Evolutionary conservation across 2,888 invertebrate genomes (phyloP), one percentile per base, ranked within the genome.

Genomic region (Scrobipalpa atriplicella): DNA sequence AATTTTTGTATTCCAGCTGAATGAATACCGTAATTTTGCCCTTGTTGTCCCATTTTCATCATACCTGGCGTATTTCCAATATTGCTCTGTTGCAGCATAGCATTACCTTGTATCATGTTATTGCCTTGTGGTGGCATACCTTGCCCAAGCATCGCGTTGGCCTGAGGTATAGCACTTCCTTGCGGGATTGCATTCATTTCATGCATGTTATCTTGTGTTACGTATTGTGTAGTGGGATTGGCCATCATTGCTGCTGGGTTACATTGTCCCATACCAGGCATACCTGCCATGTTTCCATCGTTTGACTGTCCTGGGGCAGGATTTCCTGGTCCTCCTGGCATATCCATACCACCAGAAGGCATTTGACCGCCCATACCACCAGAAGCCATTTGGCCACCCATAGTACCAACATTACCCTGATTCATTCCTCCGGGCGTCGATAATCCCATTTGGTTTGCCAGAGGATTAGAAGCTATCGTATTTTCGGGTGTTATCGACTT

Each of bases 1-100:
- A 92, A 92, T 70, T 89, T 91, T 21, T 77, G 72, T 10, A 92
- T 77, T 18, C 90, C 89, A 67, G 77, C 78, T 41, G 75, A 71
- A 66, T 92, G 90, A 68, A 79, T 75, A 1, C 88, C 86, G 67
- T 84, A 75, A 10, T 18, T 64, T 64, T 38, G 47, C 7, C 16
- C 36, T 21, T 16, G 21, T n/a, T 51, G 54, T 36, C 10, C 38
- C 51, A 52, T 52, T 16, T 64, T 43, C 51, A 58, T 58, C 36
- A 58, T 58, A 2, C 41, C 41, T 1, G 51, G 41, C n/a, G 21
- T 63, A 63, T 63, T 63, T 36, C 62, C 51, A 47, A 47, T n/a
- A 16, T 52, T 52, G 9, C 52, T 1, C 16, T 52, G 52, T 19
- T 16, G 52, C 36, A 58, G 66, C 10, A 51, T 51, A 7, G 18